A percentile compares a stretch with the other conserved stretches of the same genome.
These are phyloP conservation scores for Drosophila acutilabella DNA, from an alignment of 2,888 invertebrate genomes.

Conservation along the genomic window DNA sequence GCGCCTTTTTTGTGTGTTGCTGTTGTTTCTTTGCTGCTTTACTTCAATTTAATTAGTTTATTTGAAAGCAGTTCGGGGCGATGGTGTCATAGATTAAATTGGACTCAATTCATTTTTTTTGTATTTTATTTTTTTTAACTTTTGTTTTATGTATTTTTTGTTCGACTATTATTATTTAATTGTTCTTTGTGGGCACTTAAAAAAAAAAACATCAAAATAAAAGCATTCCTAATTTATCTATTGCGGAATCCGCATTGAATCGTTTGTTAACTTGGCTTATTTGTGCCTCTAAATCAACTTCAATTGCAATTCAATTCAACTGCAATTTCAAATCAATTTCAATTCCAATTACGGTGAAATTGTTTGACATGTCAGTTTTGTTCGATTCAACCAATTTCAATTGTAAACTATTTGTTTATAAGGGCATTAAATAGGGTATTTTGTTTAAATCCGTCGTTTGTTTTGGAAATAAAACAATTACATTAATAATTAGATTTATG, in stretches of 20 bases:
- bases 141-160: slow-evolving; percentile 30
- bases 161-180: slow-evolving; percentile 48
- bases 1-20: slow-evolving; percentile 20
- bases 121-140: slow-evolving; percentile 22
- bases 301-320: slow-evolving; percentile 25
- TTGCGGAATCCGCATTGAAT: slow-evolving; percentile 50
- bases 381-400: background rate
- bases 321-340: slow-evolving; percentile 11
- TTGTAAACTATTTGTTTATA: slow-evolving; percentile 3
- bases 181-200: slow-evolving; percentile 46
- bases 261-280: slow-evolving; percentile 38
- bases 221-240: slow-evolving; percentile 28
- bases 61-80: slow-evolving; percentile 79
- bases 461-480: no score
- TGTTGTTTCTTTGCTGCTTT: slow-evolving; percentile 49
- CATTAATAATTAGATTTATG: no score
- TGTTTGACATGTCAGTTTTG: slow-evolving; percentile 26
- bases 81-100: slow-evolving; percentile 81
- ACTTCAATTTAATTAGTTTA: slow-evolving; percentile 79
- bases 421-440: no score
- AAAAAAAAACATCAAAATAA: background rate
- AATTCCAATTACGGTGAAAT: slow-evolving; percentile 43
- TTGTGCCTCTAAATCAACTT: slow-evolving; percentile 46
- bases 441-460: background rate
- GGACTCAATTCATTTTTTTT: slow-evolving; percentile 54